phyloP scores from a whole-genome alignment of 2,797 vertebrate species.

The Acomys russatus region DNA sequence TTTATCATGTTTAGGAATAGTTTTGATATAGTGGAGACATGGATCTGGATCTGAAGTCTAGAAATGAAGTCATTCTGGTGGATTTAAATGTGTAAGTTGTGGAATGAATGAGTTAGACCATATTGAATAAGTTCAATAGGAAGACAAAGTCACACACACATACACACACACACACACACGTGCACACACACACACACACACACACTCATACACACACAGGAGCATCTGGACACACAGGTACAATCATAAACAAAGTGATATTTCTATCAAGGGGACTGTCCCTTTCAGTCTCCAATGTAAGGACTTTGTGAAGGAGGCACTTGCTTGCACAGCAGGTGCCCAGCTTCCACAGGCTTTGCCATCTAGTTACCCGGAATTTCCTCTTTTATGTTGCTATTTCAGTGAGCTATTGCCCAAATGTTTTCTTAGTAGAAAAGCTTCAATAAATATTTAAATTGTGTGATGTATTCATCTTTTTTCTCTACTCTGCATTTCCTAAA shows the following conservation, averaged over 20 bases:
- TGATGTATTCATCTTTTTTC: conserved; percentile 80
- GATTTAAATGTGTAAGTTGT: background rate
- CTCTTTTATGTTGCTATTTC: conserved; percentile 67
- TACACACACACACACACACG: background rate
- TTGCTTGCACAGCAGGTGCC: conserved; percentile 25
- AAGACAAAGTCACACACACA: background rate
- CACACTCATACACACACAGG: background rate
- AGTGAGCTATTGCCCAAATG: conserved; percentile 70
- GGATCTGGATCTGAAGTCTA: background rate
- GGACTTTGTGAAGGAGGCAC: conserved; percentile 66
- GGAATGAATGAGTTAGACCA: background rate
- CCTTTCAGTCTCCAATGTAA: conserved; percentile 58
- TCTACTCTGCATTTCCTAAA: conserved; percentile 74
- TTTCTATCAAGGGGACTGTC: conserved; percentile 24
- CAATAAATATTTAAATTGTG: conserved; percentile 83
- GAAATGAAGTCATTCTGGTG: background rate
- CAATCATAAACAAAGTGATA: conserved; percentile 43
- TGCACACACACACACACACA: background rate
- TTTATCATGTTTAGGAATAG: background rate
- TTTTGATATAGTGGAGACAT: background rate
- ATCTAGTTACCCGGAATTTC: conserved; percentile 72
- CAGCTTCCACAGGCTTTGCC: conserved; percentile 60
- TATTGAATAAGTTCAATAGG: background rate
- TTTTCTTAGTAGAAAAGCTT: conserved; percentile 79
- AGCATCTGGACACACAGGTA: background rate